These are phyloP conservation scores for Drosophila falleni DNA, from an alignment of 2,888 invertebrate species.

Conservation along the genomic window DNA sequence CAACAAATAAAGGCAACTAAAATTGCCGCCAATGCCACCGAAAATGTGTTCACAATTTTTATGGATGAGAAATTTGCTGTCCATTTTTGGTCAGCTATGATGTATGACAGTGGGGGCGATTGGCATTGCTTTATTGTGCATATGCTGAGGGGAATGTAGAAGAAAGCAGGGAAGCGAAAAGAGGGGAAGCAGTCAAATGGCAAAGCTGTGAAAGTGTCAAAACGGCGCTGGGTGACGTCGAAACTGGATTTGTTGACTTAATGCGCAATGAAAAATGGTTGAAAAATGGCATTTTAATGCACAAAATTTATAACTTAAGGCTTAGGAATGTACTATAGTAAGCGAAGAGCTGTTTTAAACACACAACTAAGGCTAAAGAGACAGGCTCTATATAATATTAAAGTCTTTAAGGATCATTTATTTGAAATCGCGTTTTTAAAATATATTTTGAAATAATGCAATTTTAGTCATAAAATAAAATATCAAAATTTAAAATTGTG, in stretches of 20 bases:
- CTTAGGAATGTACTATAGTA: neutral
- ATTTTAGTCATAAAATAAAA: too few relatives aligned
- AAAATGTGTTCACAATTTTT: conserved; percentile 57
- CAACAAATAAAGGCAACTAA: conserved; percentile 31
- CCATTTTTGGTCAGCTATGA: conserved; percentile 51
- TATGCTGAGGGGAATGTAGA: neutral
- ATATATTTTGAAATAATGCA: neutral
- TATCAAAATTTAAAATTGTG: neutral
- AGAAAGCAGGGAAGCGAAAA: neutral
- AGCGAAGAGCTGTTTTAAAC: neutral
- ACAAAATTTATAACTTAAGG: conserved; percentile 27
- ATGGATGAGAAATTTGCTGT: conserved; percentile 53
- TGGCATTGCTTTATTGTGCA: conserved; percentile 34
- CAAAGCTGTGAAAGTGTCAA: conserved; percentile 60
- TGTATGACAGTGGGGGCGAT: conserved; percentile 43
- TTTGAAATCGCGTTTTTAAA: neutral
- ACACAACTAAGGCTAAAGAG: neutral
- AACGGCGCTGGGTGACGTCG: conserved; percentile 35
- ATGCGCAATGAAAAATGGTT: conserved; percentile 32
- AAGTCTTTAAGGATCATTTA: neutral
- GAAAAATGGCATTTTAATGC: conserved; percentile 54
- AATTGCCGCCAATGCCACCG: conserved; percentile 23
- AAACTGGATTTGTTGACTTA: conserved; percentile 46
- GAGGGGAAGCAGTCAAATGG: conserved; percentile 16
- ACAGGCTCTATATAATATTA: neutral